Evolutionary conservation across 2,888 invertebrate genomes (phyloP).

Genomic region (Dexiosoma caninum): DNA sequence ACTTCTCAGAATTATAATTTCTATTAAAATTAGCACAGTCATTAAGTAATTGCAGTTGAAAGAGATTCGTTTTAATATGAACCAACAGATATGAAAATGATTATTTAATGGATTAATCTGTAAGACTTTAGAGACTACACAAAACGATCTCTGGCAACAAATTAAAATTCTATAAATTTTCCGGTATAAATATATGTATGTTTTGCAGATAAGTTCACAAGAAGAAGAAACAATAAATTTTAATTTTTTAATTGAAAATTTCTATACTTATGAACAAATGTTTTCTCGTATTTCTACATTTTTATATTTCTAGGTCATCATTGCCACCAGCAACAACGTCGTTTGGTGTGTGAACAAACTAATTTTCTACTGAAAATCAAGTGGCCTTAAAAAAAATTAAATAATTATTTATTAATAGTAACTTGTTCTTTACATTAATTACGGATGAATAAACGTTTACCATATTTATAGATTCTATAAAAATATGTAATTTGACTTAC

Average conservation of each 20-base stretch:
- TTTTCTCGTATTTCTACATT: slow-evolving; percentile 10
- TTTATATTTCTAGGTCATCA: slow-evolving; percentile 56
- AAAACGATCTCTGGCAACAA: slow-evolving; percentile 34
- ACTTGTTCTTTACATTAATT: slow-evolving; percentile 19
- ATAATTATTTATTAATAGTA: slow-evolving; percentile 37
- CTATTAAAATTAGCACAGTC: neutral
- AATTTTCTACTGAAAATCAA: neutral
- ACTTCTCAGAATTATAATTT: slow-evolving; percentile 14
- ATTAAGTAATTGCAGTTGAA: neutral
- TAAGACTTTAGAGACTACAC: neutral
- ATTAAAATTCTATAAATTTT: slow-evolving; percentile 61
- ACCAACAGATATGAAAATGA: slow-evolving; percentile 9
- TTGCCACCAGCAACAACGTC: neutral
- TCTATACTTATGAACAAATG: slow-evolving; percentile 53
- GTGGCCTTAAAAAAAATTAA: slow-evolving; percentile 5
- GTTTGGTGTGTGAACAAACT: neutral
- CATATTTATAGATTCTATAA: neutral
- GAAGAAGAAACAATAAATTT: neutral
- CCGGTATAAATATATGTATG: neutral
- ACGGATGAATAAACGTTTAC: slow-evolving; percentile 22
- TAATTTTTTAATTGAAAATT: neutral
- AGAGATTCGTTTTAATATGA: neutral
- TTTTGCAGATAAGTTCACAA: neutral
- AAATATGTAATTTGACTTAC: too few species aligned
- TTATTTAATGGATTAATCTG: slow-evolving; percentile 18